phyloP scores from a whole-genome alignment of 2,113 vertebrate species.

The Pteronura brasiliensis region DNA sequence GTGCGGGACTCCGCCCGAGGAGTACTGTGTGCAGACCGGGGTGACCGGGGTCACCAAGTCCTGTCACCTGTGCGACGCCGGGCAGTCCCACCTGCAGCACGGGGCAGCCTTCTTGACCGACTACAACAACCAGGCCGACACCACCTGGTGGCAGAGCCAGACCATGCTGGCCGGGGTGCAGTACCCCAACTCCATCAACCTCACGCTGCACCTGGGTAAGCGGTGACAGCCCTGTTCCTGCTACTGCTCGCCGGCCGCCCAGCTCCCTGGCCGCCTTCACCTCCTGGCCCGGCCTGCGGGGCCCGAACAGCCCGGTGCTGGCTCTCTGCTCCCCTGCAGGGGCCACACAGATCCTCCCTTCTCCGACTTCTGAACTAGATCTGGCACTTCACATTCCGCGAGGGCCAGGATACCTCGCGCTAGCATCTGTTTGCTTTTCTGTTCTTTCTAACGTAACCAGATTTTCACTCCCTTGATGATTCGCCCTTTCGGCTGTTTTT shows the following conservation, averaged over 20 bases:
- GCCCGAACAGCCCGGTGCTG: not conserved
- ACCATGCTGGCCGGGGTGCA: slow-evolving; percentile 98
- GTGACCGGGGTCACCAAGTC: slow-evolving; percentile 99
- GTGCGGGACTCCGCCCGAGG: slow-evolving; percentile 95
- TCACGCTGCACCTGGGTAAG: slow-evolving; percentile 97
- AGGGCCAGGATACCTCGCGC: not conserved
- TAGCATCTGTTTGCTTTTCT: not conserved
- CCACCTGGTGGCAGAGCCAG: slow-evolving; percentile 99
- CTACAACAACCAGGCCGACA: slow-evolving; percentile 98
- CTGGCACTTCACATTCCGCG: not conserved
- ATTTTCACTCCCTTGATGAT: not conserved
- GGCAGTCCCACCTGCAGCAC: slow-evolving; percentile 91
- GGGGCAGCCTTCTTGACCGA: slow-evolving; percentile 94
- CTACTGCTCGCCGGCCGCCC: not conserved
- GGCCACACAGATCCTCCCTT: not conserved
- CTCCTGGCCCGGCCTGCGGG: not conserved
- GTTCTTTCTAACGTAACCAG: not conserved
- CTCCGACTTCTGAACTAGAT: not conserved
- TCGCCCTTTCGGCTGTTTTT: not conserved
- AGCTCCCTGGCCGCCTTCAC: not conserved
- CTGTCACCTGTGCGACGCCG: slow-evolving; percentile 96
- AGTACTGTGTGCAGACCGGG: slow-evolving; percentile 99
- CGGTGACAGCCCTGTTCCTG: slow-evolving; percentile 50
- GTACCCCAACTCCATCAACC: slow-evolving; percentile 95
- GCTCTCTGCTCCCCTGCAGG: not conserved